Percentiles rank a stretch among this genome's conserved stretches.
phyloP scores from a whole-genome alignment of 2,888 invertebrate species.

The Drosophila basisetae region DNA sequence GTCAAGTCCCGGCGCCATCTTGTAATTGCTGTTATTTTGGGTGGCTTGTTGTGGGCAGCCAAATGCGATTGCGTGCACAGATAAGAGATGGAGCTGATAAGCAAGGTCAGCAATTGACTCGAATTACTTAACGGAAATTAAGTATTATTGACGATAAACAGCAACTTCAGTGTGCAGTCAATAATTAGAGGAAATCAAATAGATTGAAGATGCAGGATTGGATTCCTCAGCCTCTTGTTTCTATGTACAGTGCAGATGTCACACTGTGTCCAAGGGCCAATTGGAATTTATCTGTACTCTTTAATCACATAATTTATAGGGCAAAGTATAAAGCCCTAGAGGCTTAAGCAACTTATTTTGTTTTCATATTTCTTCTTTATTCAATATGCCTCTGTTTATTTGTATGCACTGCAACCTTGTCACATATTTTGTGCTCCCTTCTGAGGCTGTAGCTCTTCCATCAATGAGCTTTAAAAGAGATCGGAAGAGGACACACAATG shows the following conservation, averaged over 20 bases:
- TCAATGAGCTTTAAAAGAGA: neutral
- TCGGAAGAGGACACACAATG: neutral
- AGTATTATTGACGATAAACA: neutral
- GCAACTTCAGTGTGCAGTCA: neutral
- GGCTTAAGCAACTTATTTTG: neutral
- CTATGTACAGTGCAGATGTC: neutral
- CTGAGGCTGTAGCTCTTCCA: neutral
- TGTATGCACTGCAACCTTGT: neutral
- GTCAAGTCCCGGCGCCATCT: conserved; percentile 21
- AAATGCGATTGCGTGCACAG: conserved; percentile 1
- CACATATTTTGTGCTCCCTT: neutral
- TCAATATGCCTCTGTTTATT: neutral
- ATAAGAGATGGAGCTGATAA: conserved; percentile 24
- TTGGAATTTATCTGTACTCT: neutral
- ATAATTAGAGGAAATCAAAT: neutral
- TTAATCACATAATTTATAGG: neutral
- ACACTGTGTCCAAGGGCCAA: neutral
- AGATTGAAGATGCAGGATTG: neutral
- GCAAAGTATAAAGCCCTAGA: neutral
- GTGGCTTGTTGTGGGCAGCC: neutral
- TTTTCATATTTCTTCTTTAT: neutral
- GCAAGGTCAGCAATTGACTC: conserved; percentile 3
- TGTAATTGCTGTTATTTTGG: conserved; percentile 45
- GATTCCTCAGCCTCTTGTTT: neutral
- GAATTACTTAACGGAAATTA: neutral